These are phyloP conservation scores for Vanessa cardui DNA, from an alignment of 2,888 invertebrate species.

Conservation along the genomic window DNA sequence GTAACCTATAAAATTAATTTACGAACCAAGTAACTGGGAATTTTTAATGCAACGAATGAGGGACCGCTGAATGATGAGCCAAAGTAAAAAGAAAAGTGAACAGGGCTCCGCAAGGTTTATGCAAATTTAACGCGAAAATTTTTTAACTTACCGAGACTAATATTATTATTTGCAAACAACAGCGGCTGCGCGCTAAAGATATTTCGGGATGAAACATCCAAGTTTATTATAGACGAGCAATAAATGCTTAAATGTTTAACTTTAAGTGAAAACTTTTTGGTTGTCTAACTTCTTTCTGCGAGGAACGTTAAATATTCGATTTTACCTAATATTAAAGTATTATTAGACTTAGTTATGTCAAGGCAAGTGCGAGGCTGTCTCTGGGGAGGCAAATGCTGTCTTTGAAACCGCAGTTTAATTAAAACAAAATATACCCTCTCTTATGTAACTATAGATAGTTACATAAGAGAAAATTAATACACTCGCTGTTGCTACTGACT, in stretches of 20 bases:
- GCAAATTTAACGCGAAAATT: constrained; percentile 73
- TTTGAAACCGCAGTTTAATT: constrained; percentile 41
- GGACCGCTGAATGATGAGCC: constrained; percentile 61
- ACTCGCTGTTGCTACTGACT: neutral
- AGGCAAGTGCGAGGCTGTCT: constrained; percentile 35
- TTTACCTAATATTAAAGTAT: constrained; percentile 16
- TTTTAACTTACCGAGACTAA: constrained; percentile 72
- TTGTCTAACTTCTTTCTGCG: constrained; percentile 11
- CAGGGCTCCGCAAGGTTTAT: constrained; percentile 70
- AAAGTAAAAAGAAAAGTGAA: constrained; percentile 65
- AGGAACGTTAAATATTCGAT: constrained; percentile 16
- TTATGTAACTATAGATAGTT: constrained; percentile 18
- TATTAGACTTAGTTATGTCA: constrained; percentile 27
- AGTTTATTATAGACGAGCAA: constrained; percentile 45
- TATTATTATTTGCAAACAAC: constrained; percentile 77
- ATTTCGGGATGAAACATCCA: constrained; percentile 48
- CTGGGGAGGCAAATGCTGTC: constrained; percentile 36
- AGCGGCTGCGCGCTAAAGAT: constrained; percentile 59
- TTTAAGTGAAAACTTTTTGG: constrained; percentile 34
- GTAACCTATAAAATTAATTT: constrained; percentile 40
- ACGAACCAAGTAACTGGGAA: constrained; percentile 41
- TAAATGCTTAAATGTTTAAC: constrained; percentile 49
- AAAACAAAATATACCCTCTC: constrained; percentile 35
- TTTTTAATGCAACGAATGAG: constrained; percentile 63
- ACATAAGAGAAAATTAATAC: constrained; percentile 29